Evolutionary conservation across 2,113 vertebrate species (phyloP).

Genomic region (Tragulus kanchil): DNA sequence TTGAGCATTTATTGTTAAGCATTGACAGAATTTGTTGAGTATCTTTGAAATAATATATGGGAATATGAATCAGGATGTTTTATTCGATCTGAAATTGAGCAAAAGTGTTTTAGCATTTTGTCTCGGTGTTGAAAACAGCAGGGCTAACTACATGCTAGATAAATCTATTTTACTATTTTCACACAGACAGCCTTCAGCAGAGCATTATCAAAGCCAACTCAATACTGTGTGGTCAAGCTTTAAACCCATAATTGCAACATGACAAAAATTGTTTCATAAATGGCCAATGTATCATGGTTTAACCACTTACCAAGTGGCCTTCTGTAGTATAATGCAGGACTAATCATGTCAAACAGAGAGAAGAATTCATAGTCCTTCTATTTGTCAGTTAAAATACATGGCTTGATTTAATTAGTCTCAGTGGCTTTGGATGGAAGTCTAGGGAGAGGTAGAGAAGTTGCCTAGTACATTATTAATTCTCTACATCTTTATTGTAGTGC

Average conservation of each 20-base stretch:
- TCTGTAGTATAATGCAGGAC: background rate
- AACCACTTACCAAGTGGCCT: conserved; percentile 3
- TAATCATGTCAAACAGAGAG: conserved; percentile 56
- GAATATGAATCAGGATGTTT: background rate
- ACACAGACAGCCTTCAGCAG: background rate
- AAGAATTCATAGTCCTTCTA: conserved; percentile 48
- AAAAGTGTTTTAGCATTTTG: conserved; percentile 17
- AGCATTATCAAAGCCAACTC: background rate
- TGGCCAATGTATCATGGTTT: background rate
- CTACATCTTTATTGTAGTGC: background rate
- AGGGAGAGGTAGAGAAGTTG: background rate
- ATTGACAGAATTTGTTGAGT: background rate
- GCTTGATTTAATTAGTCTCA: conserved; percentile 55
- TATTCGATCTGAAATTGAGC: conserved; percentile 22
- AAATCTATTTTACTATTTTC: conserved; percentile 2
- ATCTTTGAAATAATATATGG: background rate
- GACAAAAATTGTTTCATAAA: conserved; percentile 57
- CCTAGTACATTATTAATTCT: conserved; percentile 32
- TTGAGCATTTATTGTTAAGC: background rate
- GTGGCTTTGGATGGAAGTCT: background rate
- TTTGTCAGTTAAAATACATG: conserved; percentile 50
- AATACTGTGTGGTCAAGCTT: background rate
- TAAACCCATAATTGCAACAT: conserved; percentile 48
- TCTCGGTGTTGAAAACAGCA: background rate
- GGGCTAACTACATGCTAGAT: background rate